Evolutionary conservation across 2,888 invertebrate species (phyloP).

Genomic region (Tachystola acroxantha): DNA sequence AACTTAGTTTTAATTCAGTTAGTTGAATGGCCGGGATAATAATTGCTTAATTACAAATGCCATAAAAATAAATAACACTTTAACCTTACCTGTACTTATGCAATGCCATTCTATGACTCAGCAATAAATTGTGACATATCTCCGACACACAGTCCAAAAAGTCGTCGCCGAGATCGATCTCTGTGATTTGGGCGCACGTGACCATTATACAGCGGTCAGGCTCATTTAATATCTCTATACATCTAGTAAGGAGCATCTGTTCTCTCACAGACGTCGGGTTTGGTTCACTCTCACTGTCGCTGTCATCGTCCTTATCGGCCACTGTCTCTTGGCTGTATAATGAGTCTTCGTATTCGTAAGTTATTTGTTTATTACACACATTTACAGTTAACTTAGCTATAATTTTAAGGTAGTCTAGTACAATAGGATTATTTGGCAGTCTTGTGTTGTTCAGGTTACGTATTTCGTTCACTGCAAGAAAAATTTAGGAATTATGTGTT

Average conservation of each 20-base stretch:
- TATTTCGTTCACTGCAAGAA: slow-evolving; percentile 60
- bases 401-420: slow-evolving; percentile 60
- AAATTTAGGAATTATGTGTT: background rate
- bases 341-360: slow-evolving; percentile 64
- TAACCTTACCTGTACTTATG: slow-evolving; percentile 87
- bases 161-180: slow-evolving; percentile 66
- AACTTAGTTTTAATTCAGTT: no score
- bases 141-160: slow-evolving; percentile 84
- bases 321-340: slow-evolving; percentile 63
- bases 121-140: slow-evolving; percentile 90
- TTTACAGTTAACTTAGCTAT: slow-evolving; percentile 62
- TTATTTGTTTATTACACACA: slow-evolving; percentile 64
- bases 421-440: slow-evolving; percentile 76
- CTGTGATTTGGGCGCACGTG: slow-evolving; percentile 69
- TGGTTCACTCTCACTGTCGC: slow-evolving; percentile 75
- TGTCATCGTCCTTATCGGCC: slow-evolving; percentile 77
- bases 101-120: slow-evolving; percentile 88
- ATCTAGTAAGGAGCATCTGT: slow-evolving; percentile 68
- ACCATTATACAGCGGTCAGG: slow-evolving; percentile 56
- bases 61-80: background rate
- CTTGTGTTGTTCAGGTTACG: slow-evolving; percentile 68
- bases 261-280: slow-evolving; percentile 66
- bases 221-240: slow-evolving; percentile 83
- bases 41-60: no score
- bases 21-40: no score